Conservation (phyloP, 1,140 invertebrate species). For the Ostrea edulis region DNA sequence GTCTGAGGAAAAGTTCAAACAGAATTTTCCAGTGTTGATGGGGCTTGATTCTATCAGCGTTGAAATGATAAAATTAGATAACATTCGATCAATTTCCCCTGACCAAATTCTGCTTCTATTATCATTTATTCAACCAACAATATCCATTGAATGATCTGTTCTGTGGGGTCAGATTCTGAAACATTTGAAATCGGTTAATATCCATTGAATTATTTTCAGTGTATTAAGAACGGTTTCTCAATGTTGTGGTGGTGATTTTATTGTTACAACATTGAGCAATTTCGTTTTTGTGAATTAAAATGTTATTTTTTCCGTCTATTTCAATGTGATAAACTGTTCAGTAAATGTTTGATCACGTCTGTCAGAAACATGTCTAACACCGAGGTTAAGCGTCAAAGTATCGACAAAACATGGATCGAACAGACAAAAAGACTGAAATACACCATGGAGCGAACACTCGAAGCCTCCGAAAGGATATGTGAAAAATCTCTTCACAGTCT, state of each 20-base stretch:
- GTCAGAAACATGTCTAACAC: background rate
- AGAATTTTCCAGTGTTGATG: slow-evolving; percentile 28
- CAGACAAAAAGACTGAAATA: background rate
- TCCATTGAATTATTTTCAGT: background rate
- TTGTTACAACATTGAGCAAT: too few relatives aligned
- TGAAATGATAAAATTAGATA: slow-evolving; percentile 30
- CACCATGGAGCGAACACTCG: background rate
- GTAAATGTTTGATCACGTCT: background rate
- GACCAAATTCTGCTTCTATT: slow-evolving; percentile 1
- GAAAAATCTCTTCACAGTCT: background rate
- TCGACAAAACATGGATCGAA: slow-evolving; percentile 28
- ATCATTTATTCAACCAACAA: background rate
- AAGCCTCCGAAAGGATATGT: background rate
- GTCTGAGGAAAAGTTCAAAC: slow-evolving; percentile 1
- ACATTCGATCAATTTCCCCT: slow-evolving; percentile 26
- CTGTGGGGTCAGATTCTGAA: background rate
- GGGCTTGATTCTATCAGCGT: slow-evolving; percentile 16
- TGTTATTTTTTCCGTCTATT: background rate
- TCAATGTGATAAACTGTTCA: background rate
- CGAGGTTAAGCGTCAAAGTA: background rate
- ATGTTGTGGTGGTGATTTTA: background rate
- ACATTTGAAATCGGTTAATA: background rate
- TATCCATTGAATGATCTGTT: background rate
- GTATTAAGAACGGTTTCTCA: background rate
- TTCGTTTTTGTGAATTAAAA: background rate